Evolutionary conservation across 2,113 vertebrate species (phyloP).

Genomic region (Candoia aspera): DNA sequence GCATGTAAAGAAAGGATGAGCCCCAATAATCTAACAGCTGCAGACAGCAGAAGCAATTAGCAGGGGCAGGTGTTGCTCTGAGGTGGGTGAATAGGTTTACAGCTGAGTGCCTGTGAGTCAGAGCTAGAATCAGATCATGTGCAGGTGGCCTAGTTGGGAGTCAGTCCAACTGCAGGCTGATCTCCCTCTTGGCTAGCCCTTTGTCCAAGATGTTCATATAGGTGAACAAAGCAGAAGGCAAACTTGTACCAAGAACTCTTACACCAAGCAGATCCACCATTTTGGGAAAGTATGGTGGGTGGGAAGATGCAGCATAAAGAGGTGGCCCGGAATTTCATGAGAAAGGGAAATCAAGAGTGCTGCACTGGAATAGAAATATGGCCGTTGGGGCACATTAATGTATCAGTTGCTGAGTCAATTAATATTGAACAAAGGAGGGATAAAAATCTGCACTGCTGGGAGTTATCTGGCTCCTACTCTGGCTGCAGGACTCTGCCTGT

Average conservation of each 20-base stretch:
- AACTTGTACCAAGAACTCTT: not conserved
- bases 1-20: not conserved
- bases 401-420: not conserved
- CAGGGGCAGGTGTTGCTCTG: not conserved
- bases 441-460: not conserved
- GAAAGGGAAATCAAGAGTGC: not conserved
- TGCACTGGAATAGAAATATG: not conserved
- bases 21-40: not conserved
- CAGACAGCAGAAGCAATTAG: not conserved
- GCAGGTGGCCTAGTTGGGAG: not conserved
- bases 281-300: not conserved
- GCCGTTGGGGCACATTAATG: no score
- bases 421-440: conserved; percentile 1
- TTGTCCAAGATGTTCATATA: not conserved
- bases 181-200: not conserved
- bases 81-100: not conserved
- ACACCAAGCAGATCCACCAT: not conserved
- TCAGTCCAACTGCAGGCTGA: not conserved
- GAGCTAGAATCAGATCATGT: not conserved
- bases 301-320: not conserved
- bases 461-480: not conserved
- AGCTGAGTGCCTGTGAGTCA: conserved; percentile 4
- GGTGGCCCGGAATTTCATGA: not conserved
- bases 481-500: not conserved
- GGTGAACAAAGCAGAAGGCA: not conserved